Evolutionary conservation across 1,140 invertebrate species (phyloP).

Genomic region (Aphelenchoides besseyi): DNA sequence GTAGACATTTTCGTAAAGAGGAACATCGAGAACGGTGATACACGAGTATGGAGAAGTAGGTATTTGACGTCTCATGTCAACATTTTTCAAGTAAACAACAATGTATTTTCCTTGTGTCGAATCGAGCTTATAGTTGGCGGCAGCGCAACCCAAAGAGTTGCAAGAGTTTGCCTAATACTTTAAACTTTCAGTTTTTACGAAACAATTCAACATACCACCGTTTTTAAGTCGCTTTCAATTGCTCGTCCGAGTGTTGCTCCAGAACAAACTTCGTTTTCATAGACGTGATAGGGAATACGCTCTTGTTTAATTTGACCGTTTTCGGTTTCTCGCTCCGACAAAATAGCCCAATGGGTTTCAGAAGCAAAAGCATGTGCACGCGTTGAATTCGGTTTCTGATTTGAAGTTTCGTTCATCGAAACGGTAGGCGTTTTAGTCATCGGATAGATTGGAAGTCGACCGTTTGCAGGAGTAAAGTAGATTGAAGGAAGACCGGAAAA

Average conservation of each 20-base stretch:
- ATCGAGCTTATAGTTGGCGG: constrained; percentile 18
- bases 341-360: background rate
- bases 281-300: constrained; percentile 12
- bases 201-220: too few species aligned
- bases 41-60: constrained; percentile 14
- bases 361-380: constrained; percentile 8
- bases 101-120: constrained; percentile 18
- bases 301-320: background rate
- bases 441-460: background rate
- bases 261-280: constrained; percentile 21
- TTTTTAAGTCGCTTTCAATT: constrained; percentile 1
- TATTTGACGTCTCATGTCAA: constrained; percentile 1
- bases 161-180: background rate
- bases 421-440: background rate
- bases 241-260: constrained; percentile 29
- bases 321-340: background rate
- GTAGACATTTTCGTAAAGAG: constrained; percentile 17
- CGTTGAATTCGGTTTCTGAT: background rate
- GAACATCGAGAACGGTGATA: constrained; percentile 20
- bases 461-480: background rate
- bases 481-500: constrained; percentile 8
- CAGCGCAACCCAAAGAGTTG: constrained; percentile 24
- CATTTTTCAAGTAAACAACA: constrained; percentile 27
- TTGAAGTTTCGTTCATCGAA: background rate
- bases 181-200: too few species aligned